Evolutionary conservation across 2,888 invertebrate genomes (phyloP).

Genomic region (Parnassius apollo): DNA sequence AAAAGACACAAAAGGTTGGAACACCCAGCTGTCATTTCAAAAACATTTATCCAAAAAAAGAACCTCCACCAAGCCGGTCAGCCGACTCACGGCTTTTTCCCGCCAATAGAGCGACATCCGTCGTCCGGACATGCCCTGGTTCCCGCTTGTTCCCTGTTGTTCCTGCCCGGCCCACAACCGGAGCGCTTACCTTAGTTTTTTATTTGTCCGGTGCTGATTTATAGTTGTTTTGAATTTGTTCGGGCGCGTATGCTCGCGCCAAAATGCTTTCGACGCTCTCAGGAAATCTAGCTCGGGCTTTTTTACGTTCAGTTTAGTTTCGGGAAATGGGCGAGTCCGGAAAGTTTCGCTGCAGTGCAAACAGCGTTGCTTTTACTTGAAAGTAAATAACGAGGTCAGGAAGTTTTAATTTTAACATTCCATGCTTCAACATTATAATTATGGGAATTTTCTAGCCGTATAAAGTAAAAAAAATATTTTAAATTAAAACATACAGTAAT

Average conservation of each 20-base stretch:
- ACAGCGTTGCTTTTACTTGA: not conserved
- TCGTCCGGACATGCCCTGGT: constrained; percentile 67
- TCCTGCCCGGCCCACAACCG: constrained; percentile 66
- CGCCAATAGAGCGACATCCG: constrained; percentile 74
- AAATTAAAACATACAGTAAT: too few relatives aligned
- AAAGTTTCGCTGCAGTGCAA: constrained; percentile 27
- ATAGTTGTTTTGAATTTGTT: constrained; percentile 77
- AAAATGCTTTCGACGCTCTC: constrained; percentile 66
- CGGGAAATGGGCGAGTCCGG: constrained; percentile 43
- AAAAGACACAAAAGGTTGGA: constrained; percentile 10
- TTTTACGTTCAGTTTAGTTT: constrained; percentile 35
- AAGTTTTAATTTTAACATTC: not conserved
- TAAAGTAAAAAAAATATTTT: too few relatives aligned
- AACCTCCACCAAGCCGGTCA: constrained; percentile 58
- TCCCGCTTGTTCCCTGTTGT: constrained; percentile 45
- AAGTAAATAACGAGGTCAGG: not conserved
- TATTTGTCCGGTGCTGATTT: constrained; percentile 75
- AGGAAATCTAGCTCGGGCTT: constrained; percentile 55
- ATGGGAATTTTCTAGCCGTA: too few relatives aligned
- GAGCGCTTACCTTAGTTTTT: constrained; percentile 80
- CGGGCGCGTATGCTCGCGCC: constrained; percentile 51
- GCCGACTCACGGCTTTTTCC: constrained; percentile 70
- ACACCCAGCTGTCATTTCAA: constrained; percentile 17
- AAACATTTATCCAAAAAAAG: constrained; percentile 36
- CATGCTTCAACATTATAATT: too few relatives aligned